Percentiles rank a stretch among this genome's conserved stretches.
These are phyloP conservation scores for Ptilonorhynchus violaceus DNA, from an alignment of 2,113 vertebrate genomes.

Conservation along the genomic window DNA sequence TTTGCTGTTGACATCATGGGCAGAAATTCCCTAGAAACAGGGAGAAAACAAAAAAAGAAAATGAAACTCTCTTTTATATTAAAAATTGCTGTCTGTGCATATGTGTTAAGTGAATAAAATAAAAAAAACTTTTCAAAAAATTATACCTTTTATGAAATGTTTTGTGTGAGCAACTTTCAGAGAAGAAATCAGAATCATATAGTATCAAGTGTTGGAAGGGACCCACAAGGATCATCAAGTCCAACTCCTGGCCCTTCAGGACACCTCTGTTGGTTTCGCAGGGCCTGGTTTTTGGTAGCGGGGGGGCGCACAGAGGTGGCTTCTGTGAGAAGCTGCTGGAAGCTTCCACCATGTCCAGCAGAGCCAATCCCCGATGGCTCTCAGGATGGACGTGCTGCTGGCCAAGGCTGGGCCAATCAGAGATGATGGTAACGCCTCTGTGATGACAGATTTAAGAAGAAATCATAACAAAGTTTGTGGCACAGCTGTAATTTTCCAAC, in stretches of 20 bases:
- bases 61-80: fast-evolving
- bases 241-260: neutral
- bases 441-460: no score
- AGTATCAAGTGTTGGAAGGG: neutral
- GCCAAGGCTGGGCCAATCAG: no score
- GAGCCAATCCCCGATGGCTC: no score
- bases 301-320: no score
- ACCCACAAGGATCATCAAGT: neutral
- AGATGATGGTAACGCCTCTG: no score
- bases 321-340: no score
- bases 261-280: neutral
- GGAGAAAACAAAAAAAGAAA: neutral
- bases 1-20: neutral
- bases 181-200: neutral
- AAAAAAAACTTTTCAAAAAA: neutral
- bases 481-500: no score
- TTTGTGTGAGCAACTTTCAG: neutral
- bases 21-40: neutral
- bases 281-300: no score
- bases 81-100: neutral
- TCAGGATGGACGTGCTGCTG: no score
- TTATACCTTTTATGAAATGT: neutral
- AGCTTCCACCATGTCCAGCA: no score
- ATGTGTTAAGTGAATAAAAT: neutral
- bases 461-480: no score